A percentile compares a stretch with the other conserved stretches of the same genome.
Conservation (phyloP, 2,888 invertebrate genomes). For the Unio delphinus region DNA sequence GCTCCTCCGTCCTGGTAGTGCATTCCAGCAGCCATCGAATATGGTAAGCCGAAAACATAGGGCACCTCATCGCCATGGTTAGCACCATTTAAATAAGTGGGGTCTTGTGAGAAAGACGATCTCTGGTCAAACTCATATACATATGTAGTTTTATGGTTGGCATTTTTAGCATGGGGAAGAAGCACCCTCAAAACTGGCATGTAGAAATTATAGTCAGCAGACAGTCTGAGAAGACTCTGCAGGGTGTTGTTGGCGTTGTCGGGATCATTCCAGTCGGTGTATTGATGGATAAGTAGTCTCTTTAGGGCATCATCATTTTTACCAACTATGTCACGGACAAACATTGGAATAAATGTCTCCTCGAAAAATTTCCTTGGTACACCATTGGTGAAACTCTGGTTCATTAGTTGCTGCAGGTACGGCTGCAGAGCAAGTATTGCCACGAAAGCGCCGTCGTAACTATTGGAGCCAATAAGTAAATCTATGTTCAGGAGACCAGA, state of each 20-base stretch:
- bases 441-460: constrained; percentile 41
- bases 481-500: constrained; percentile 26
- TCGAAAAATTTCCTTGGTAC: constrained; percentile 20
- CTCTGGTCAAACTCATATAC: constrained; percentile 74
- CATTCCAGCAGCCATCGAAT: constrained; percentile 76
- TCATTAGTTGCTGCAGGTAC: constrained; percentile 12
- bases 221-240: constrained; percentile 25
- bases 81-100: constrained; percentile 92
- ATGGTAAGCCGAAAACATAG: constrained; percentile 84
- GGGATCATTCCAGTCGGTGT: constrained; percentile 30
- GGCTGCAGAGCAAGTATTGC: constrained; percentile 21
- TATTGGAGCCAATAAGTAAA: constrained; percentile 30
- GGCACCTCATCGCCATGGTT: constrained; percentile 96
- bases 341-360: constrained; percentile 20
- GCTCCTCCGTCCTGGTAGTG: constrained; percentile 85
- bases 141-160: constrained; percentile 15
- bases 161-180: constrained; percentile 14
- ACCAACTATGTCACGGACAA: constrained; percentile 20
- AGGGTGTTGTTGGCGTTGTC: constrained; percentile 13
- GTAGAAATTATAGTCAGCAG: constrained; percentile 35
- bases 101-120: constrained; percentile 85
- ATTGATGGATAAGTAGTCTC: constrained; percentile 20
- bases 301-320: constrained; percentile 7
- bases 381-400: constrained; percentile 12
- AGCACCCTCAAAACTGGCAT: constrained; percentile 28